Evolutionary conservation across 1,140 invertebrate genomes (phyloP), one percentile per base, ranked within the genome.

Genomic region (Lepidurus apus): DNA sequence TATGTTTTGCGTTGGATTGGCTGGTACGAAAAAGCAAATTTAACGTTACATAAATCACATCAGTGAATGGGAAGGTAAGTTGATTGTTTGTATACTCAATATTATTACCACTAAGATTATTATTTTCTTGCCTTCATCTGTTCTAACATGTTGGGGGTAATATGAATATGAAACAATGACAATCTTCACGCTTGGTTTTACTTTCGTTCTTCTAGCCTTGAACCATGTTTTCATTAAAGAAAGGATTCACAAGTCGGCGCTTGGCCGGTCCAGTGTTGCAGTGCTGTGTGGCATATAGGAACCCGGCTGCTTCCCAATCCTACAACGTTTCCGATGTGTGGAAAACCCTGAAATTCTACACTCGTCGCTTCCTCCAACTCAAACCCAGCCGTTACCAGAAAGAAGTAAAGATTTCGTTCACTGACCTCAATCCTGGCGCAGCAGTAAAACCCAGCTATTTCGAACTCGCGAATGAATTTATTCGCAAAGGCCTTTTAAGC

Each of bases 211-310:
- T 21, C 53, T 21, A 65, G 53, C 53, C 53, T 65, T 65, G 53
- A 65, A 65, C 8, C 53, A 65, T 65, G 53, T 65, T 65, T 65
- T 65, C 17, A 13, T 7, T 65, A 21, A 65, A 65, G 53, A 65
- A 65, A 65, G 8, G 17, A 9, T n/a, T 65, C 7, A 65, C 21
- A 65, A 65, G 53, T 65, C 53, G 53, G 53, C 53, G 53, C 53
- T 21, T 65, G 53, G 53, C 53, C 1, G 53, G 53, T 3, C 53
- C 53, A n/a, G 53, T 17, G 6, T 65, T 65, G 21, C 53, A 65
- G 53, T 65, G 53, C 53, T 65, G 53, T 21, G 53, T 65, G 21
- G 53, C 53, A n/a, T 65, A 65, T 17, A 65, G 53, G 53, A 65
- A 65, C 53, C 53, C 53, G 13, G 53, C 53, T 7, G 8, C 53